These are phyloP conservation scores for Meles meles DNA, from an alignment of 2,113 vertebrate genomes.

Conservation along the genomic window DNA sequence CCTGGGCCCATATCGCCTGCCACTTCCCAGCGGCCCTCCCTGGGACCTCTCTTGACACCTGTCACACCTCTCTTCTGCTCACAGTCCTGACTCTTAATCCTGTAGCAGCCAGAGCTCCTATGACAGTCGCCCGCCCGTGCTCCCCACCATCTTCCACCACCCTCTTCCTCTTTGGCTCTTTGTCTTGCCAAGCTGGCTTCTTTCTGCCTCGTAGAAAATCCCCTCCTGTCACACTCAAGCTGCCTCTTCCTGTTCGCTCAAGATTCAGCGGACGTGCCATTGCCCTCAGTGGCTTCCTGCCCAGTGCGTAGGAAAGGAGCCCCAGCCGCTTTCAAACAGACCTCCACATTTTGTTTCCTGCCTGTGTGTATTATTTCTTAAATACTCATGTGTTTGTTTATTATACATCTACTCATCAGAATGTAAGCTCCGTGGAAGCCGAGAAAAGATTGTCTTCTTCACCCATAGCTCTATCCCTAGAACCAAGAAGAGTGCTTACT, in stretches of 20 bases:
- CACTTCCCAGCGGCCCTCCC: neutral
- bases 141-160: accelerated
- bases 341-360: neutral
- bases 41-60: accelerated
- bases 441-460: neutral
- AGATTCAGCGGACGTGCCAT: neutral
- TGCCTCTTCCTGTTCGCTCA: neutral
- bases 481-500: neutral
- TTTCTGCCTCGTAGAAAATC: neutral
- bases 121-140: neutral
- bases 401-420: neutral
- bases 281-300: neutral
- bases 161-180: neutral
- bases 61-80: neutral
- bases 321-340: neutral
- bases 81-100: neutral
- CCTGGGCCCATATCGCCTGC: accelerated
- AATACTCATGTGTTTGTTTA: neutral
- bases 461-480: too few relatives aligned
- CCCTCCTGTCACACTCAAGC: neutral
- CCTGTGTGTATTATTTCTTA: neutral
- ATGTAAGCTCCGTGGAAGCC: neutral
- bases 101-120: accelerated
- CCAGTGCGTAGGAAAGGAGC: neutral
- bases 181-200: neutral